phyloP scores from a whole-genome alignment of 2,888 invertebrate genomes.

The Amiota minor region DNA sequence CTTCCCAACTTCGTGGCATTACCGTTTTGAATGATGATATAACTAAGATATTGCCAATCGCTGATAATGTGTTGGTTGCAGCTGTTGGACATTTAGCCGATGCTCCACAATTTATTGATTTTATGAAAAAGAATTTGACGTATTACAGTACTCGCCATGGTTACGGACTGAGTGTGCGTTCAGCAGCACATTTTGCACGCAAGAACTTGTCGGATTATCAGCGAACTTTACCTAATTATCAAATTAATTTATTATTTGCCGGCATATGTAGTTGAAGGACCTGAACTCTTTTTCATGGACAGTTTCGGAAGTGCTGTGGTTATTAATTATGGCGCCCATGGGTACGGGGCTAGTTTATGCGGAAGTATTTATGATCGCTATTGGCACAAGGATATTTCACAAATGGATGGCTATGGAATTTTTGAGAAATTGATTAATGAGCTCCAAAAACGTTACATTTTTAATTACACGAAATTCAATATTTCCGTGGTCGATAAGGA shows the following conservation, averaged over 20 bases:
- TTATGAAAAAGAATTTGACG: conserved; percentile 97
- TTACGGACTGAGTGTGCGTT: conserved; percentile 93
- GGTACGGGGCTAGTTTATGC: conserved; percentile 95
- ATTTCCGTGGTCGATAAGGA: conserved; percentile 89
- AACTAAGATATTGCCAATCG: conserved; percentile 93
- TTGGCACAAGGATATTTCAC: conserved; percentile 84
- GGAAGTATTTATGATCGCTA: conserved; percentile 95
- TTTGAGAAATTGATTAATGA: conserved; percentile 92
- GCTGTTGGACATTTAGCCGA: conserved; percentile 96
- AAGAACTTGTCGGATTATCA: conserved; percentile 94
- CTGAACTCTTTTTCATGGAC: conserved; percentile 94
- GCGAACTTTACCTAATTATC: conserved; percentile 81
- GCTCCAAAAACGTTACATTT: conserved; percentile 91
- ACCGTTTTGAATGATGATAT: conserved; percentile 89
- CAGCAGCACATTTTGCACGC: conserved; percentile 94
- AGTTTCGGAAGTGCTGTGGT: conserved; percentile 93
- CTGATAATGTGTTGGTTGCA: conserved; percentile 91
- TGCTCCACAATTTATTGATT: conserved; percentile 97
- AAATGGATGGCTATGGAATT: conserved; percentile 87
- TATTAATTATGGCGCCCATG: conserved; percentile 93
- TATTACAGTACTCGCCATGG: conserved; percentile 99
- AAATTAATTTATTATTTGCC: conserved; percentile 73
- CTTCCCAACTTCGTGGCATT: conserved; percentile 90
- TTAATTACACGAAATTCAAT: conserved; percentile 93
- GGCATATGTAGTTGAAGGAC: conserved; percentile 80